Percentiles rank a stretch among this genome's conserved stretches.
Evolutionary conservation across 2,113 vertebrate genomes (phyloP).

Genomic region (Cephalopterus ornatus): DNA sequence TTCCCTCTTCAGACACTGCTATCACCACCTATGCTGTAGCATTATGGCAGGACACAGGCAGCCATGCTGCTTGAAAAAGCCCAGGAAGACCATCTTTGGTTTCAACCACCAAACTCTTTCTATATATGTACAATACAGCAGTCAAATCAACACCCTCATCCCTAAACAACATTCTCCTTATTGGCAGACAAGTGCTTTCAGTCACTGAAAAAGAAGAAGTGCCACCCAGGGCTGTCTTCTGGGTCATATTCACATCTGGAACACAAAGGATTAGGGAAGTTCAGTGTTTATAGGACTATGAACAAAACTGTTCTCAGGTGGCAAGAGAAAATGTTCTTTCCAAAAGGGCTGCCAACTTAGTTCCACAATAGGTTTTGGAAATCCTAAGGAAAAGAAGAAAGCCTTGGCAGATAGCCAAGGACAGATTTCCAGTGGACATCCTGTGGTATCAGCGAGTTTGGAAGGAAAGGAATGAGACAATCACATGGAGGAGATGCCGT

Average conservation of each 20-base stretch:
- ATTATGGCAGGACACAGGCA: not conserved
- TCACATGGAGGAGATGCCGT: not conserved
- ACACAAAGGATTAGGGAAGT: not conserved
- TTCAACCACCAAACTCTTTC: not conserved
- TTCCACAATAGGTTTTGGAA: conserved; percentile 11
- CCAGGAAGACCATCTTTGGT: not conserved
- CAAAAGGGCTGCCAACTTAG: not conserved
- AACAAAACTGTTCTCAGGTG: not conserved
- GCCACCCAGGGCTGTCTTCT: not conserved
- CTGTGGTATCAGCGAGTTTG: not conserved
- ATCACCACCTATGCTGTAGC: not conserved
- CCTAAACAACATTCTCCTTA: not conserved
- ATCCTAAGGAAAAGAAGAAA: conserved; percentile 3
- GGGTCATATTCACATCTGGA: not conserved
- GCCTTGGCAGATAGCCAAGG: not conserved
- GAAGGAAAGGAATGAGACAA: not conserved
- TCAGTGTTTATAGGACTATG: not conserved
- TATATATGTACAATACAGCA: not conserved
- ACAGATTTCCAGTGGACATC: not conserved
- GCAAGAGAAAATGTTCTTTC: not conserved
- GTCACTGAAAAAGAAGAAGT: not conserved
- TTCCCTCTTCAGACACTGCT: not conserved
- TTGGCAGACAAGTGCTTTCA: conserved; percentile 5
- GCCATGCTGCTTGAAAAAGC: not conserved
- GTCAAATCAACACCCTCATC: not conserved